Conservation (phyloP, 2,113 vertebrate species). For the Chitala chitala region DNA sequence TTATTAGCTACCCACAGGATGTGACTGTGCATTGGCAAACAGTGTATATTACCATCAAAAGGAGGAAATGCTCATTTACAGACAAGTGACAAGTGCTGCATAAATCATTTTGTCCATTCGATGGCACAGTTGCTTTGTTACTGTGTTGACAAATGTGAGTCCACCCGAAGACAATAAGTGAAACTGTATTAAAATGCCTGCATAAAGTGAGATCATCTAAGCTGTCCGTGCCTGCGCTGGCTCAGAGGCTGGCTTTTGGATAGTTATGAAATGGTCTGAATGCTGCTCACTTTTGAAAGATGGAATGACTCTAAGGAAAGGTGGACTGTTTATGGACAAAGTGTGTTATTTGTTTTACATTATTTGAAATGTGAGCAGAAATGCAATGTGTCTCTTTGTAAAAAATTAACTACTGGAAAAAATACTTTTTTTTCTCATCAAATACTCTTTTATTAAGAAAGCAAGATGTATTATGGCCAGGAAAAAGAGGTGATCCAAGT, state of each 20-base stretch:
- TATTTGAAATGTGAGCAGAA: background rate
- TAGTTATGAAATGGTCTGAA: too few species aligned
- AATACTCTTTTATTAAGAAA: background rate
- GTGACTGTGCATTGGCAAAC: background rate
- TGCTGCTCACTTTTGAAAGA: too few species aligned
- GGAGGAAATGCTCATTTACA: background rate
- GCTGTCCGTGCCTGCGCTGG: too few species aligned
- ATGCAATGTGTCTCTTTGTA: background rate
- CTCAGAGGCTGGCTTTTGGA: too few species aligned
- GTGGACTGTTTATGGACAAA: background rate
- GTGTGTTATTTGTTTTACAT: background rate
- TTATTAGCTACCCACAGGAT: background rate
- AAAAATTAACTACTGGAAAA: background rate
- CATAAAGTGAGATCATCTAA: too few species aligned
- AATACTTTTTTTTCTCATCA: conserved; percentile 1
- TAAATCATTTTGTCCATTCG: too few species aligned
- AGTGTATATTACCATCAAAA: background rate
- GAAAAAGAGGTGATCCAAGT: too few species aligned
- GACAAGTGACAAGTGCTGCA: background rate
- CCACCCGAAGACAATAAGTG: too few species aligned
- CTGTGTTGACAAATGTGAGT: too few species aligned
- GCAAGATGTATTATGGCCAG: background rate
- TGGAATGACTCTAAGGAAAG: background rate
- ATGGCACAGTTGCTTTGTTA: too few species aligned
- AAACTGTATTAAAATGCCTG: too few species aligned